Base-by-base conservation (phyloP, 2,113 vertebrate species). In the Podiceps cristatus region DNA sequence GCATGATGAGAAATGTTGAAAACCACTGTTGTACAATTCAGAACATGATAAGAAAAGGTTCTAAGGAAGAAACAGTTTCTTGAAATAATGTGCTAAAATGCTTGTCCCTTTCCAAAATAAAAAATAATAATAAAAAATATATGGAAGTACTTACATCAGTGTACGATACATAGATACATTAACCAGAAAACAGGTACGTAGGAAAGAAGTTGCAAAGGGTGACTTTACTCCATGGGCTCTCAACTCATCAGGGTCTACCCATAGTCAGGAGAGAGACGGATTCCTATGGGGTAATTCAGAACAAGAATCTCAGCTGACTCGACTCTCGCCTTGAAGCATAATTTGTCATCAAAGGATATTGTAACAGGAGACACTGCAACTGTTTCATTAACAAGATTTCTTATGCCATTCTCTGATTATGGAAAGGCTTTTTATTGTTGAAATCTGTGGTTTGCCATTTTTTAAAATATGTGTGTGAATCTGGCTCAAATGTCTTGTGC, bases 261-360 rank as follows among this genome's bases (percentile, higher is more conserved):
- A 15, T 3, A 95, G 55, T 55, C 35, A 66, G 50, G 13, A 73
- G 22, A 59, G 31, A 24, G 10, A 33, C 19, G 44, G 60, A 81
- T 90, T 93, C 55, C 82, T 92, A 11, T 13, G 16, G 68, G 40
- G 56, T 53, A 89, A 75, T 94, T 96, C 86, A 85, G 52, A 91
- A 72, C 44, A 91, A 55, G 56, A 93, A 89, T 81, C 52, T 94
- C 84, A 84, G 40, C 89, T 87, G 59, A 63, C 73, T 82, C 95
- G 69, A 35, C 84, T 95, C 81, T 96, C 58, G 16, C 89, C 83
- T 95, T 93, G 92, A 96, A 91, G 60, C 44, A 75, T 88, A 91
- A 91, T 95, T 94, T 93, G 52, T 93, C 91, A 91, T 91, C 83
- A 94, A 81, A 96, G 73, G 59, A 93, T 95, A 93, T 88, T 95